Conservation (phyloP, 2,888 invertebrate genomes). For the Polylopha cassiicola region DNA sequence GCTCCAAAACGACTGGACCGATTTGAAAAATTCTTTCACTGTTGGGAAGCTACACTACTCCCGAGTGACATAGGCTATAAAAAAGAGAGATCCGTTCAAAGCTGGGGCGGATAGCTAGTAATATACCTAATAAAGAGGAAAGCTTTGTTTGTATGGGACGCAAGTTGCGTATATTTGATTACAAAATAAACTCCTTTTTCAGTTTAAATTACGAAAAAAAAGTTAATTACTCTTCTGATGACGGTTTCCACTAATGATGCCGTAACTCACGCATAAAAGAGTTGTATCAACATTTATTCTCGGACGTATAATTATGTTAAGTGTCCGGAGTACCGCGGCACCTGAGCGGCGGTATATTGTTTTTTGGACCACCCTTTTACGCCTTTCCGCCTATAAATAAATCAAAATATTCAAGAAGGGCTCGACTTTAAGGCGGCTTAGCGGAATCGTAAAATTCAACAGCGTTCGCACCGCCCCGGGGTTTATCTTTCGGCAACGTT, state of each 20-base stretch:
- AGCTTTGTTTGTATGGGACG: no score
- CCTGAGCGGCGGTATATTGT: conserved; percentile 66
- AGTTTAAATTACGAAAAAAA: no score
- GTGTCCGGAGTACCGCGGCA: conserved; percentile 45
- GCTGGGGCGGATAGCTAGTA: no score
- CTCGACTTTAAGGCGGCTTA: conserved; percentile 76
- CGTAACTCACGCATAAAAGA: conserved; percentile 8
- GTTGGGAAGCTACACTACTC: no score
- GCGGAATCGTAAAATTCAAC: conserved; percentile 77
- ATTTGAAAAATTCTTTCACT: no score
- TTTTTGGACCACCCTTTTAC: conserved; percentile 72
- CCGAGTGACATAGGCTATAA: no score
- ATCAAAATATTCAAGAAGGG: conserved; percentile 77
- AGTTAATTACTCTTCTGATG: no score
- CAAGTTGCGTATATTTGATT: no score
- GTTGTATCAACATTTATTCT: conserved; percentile 35
- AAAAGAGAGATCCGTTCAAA: no score
- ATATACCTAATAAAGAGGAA: no score
- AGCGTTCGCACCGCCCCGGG: conserved; percentile 64
- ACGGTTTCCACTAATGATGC: conserved; percentile 11
- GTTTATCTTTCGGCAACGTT: conserved; percentile 68
- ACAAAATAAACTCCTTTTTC: no score
- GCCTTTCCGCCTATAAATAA: conserved; percentile 74
- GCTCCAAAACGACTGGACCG: no score
- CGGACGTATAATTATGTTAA: conserved; percentile 54